Percentiles rank a stretch among this genome's conserved stretches.
Conservation (phyloP, 2,797 vertebrate species). For the Mus minutoides region DNA sequence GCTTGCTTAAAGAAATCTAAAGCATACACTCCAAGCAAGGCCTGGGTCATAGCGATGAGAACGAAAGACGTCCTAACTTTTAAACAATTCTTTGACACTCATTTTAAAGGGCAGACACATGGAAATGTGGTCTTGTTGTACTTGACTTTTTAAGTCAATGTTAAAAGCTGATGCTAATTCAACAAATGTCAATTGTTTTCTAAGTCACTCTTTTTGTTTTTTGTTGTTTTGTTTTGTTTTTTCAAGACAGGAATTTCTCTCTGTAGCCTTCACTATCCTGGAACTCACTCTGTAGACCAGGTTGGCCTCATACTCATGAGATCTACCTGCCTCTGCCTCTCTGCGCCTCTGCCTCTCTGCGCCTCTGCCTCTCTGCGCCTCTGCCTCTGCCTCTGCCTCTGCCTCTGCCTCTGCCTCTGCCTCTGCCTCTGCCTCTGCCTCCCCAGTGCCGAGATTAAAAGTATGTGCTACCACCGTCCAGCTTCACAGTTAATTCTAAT, state of each 20-base stretch:
- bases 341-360: neutral
- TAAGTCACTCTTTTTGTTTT: neutral
- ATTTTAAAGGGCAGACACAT: neutral
- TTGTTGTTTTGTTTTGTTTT: neutral
- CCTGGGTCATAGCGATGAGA: neutral
- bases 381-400: neutral
- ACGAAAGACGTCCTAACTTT: neutral
- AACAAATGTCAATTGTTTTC: neutral
- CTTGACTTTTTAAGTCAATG: neutral
- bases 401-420: neutral
- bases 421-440: neutral
- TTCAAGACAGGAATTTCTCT: neutral
- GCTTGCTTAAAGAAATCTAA: conserved; percentile 7
- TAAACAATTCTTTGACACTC: neutral
- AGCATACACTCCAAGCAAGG: neutral
- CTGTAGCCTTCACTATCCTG: neutral
- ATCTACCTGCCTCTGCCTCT: neutral
- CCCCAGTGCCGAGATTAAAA: neutral
- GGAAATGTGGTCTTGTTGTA: neutral
- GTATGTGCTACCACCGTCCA: neutral
- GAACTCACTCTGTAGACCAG: neutral
- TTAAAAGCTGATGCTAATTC: neutral
- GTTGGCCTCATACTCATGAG: neutral
- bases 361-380: neutral
- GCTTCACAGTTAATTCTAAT: conserved; percentile 11